Evolutionary conservation across 2,888 invertebrate species (phyloP).

Genomic region (Pyrgus malvae): DNA sequence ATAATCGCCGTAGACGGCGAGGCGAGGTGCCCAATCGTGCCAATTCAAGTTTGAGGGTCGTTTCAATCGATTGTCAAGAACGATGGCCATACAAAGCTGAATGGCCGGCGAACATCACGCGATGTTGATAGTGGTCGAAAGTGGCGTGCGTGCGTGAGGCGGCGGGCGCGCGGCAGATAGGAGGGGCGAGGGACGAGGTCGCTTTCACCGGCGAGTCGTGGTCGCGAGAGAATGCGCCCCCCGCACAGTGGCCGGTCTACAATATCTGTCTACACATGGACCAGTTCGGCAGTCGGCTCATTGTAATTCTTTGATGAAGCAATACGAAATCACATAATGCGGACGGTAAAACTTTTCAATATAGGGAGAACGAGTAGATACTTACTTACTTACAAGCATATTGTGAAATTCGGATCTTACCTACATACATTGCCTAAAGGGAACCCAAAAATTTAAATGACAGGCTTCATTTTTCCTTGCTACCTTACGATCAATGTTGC

Average conservation of each 20-base stretch:
- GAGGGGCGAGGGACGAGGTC: background rate
- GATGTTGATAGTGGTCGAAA: background rate
- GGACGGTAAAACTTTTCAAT: no score
- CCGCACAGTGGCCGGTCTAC: background rate
- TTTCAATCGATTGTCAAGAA: background rate
- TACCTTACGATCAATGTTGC: no score
- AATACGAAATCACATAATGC: no score
- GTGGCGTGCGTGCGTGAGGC: constrained; percentile 4
- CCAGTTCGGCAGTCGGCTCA: background rate
- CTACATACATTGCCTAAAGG: no score
- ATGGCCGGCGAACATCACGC: constrained; percentile 5
- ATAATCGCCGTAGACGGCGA: no score
- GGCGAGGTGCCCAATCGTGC: no score
- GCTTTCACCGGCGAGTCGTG: constrained; percentile 4
- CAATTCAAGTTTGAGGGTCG: background rate
- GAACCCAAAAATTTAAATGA: no score
- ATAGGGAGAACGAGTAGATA: no score
- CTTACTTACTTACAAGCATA: no score
- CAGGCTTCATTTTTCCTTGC: no score
- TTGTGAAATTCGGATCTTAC: no score
- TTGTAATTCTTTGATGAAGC: background rate
- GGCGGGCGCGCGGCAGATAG: background rate
- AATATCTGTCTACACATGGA: background rate
- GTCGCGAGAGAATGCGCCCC: background rate
- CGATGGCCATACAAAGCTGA: background rate